These are phyloP conservation scores for Diglossa cyanea DNA, from an alignment of 2,797 vertebrate genomes.

Conservation along the genomic window DNA sequence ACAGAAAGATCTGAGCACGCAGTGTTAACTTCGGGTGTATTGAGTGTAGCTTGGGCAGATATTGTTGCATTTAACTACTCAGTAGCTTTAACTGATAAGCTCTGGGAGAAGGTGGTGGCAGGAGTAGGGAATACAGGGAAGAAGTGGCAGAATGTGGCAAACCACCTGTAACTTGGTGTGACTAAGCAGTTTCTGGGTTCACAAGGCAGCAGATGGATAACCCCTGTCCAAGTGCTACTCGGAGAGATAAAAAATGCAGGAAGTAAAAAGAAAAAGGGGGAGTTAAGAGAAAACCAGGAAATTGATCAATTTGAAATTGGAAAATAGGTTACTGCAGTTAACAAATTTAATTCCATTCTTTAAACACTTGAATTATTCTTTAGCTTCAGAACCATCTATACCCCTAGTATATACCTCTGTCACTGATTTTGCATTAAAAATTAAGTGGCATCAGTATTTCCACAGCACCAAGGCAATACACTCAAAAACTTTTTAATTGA, in stretches of 20 bases:
- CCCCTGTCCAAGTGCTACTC: not conserved
- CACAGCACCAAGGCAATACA: not conserved
- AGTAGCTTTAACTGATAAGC: not conserved
- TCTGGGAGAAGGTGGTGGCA: not conserved
- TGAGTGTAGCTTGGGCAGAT: not conserved
- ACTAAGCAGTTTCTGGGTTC: not conserved
- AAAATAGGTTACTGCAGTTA: not conserved
- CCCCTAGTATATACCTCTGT: not conserved
- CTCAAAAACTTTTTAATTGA: not conserved
- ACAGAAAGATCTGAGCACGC: not conserved
- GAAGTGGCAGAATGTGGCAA: not conserved
- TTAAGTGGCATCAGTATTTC: not conserved
- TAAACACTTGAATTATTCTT: not conserved
- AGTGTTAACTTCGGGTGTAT: accelerated
- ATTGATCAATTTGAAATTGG: not conserved
- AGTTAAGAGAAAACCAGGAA: not conserved
- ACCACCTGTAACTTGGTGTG: not conserved
- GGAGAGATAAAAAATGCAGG: not conserved
- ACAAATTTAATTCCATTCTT: not conserved
- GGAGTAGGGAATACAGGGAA: not conserved
- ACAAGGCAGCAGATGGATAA: not conserved
- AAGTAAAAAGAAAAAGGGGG: not conserved
- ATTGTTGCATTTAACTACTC: not conserved
- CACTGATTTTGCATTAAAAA: not conserved
- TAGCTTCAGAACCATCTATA: not conserved